Percentiles rank a stretch among this genome's conserved stretches.
Evolutionary conservation across 2,888 invertebrate genomes (phyloP).

Genomic region (Pediacus dermestoides): DNA sequence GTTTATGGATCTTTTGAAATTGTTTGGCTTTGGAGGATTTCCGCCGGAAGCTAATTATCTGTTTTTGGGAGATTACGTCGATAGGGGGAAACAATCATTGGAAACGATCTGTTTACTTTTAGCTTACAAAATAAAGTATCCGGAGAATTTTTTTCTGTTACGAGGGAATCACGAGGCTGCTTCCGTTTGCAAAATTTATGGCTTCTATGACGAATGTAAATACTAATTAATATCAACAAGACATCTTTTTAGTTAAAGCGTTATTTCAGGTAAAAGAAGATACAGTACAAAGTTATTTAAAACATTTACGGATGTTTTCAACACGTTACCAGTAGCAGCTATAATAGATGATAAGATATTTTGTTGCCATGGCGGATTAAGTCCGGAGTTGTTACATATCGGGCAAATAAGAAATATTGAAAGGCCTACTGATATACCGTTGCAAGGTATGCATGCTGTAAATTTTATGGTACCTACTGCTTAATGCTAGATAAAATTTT

Average conservation of each 20-base stretch:
- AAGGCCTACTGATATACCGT: conserved; percentile 37
- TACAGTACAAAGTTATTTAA: conserved; percentile 44
- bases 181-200: conserved; percentile 62
- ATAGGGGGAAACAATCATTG: conserved; percentile 61
- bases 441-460: conserved; percentile 10
- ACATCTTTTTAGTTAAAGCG: neutral
- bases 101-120: conserved; percentile 64
- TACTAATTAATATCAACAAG: conserved; percentile 10
- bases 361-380: conserved; percentile 46
- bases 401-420: conserved; percentile 38
- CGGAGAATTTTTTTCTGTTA: conserved; percentile 65
- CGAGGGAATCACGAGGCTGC: conserved; percentile 67
- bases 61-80: conserved; percentile 62
- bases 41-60: conserved; percentile 65
- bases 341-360: conserved; percentile 46
- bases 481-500: too few species aligned
- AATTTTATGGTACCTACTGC: neutral
- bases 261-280: conserved; percentile 47
- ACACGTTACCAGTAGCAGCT: conserved; percentile 43
- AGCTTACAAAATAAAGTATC: conserved; percentile 68
- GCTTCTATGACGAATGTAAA: conserved; percentile 63
- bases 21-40: conserved; percentile 64
- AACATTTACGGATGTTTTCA: conserved; percentile 45
- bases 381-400: conserved; percentile 40
- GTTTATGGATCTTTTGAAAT: conserved; percentile 59